These are phyloP conservation scores for Lerista edwardsae DNA, from an alignment of 2,797 vertebrate species.

Conservation along the genomic window DNA sequence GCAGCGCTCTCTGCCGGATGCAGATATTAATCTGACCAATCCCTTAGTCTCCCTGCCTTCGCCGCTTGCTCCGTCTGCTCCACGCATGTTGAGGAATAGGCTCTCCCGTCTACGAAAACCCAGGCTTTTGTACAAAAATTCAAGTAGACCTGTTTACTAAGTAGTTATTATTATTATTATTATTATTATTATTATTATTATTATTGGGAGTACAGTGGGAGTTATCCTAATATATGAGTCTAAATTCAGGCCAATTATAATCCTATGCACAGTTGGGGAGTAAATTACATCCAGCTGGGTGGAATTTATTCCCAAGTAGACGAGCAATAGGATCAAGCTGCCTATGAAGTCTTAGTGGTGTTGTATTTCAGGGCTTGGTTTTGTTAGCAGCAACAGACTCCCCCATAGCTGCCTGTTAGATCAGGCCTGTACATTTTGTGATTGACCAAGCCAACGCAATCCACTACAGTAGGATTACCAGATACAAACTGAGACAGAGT, in stretches of 20 bases:
- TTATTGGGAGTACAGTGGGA: too few species aligned
- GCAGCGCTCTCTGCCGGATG: background rate
- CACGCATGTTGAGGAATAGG: background rate
- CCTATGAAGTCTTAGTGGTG: background rate
- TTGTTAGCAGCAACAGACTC: background rate
- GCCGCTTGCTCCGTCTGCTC: background rate
- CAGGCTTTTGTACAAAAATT: background rate
- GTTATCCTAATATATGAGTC: too few species aligned
- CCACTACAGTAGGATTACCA: too few species aligned
- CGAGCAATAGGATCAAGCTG: background rate
- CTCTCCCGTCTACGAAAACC: background rate
- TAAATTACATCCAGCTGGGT: background rate
- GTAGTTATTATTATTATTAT: too few species aligned
- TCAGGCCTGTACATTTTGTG: background rate
- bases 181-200: too few species aligned
- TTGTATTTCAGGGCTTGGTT: background rate
- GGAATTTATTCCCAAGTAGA: background rate
- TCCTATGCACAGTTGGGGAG: background rate
- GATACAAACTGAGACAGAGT: too few species aligned
- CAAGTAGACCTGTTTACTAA: too few species aligned
- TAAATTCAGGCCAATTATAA: background rate
- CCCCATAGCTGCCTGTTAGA: background rate
- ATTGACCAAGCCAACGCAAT: too few species aligned
- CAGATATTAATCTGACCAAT: fast-evolving
- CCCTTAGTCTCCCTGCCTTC: background rate